These are phyloP conservation scores for Calameuta idolon DNA, from an alignment of 2,888 invertebrate species.

Conservation along the genomic window DNA sequence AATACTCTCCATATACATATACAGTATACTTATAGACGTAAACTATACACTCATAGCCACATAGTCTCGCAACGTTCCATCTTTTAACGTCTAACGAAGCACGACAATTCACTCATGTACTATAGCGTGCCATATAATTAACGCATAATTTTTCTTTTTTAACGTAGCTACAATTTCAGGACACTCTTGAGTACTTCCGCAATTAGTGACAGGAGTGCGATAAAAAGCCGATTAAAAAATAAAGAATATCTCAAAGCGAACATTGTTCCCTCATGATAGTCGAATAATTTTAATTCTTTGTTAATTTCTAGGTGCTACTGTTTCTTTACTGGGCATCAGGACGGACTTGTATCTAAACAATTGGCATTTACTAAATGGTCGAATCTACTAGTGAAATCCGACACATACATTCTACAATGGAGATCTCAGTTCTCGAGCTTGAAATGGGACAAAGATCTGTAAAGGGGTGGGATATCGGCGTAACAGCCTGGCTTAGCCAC, in stretches of 20 bases:
- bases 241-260: too few relatives aligned
- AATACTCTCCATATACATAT: not conserved
- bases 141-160: not conserved
- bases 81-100: not conserved
- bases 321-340: too few relatives aligned
- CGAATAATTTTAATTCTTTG: too few relatives aligned
- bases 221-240: too few relatives aligned
- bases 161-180: not conserved
- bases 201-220: too few relatives aligned
- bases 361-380: not conserved
- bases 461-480: not conserved
- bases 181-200: not conserved
- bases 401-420: not conserved
- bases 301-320: too few relatives aligned
- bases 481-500: not conserved
- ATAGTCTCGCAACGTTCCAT: not conserved
- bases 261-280: not conserved
- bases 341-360: too few relatives aligned
- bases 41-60: not conserved
- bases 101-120: not conserved
- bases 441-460: conserved; percentile 1
- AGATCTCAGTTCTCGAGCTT: not conserved
- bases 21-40: too few relatives aligned
- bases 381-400: not conserved
- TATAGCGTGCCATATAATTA: not conserved